Evolutionary conservation across 1,140 invertebrate genomes (phyloP).

Genomic region (Palaemon carinicauda): DNA sequence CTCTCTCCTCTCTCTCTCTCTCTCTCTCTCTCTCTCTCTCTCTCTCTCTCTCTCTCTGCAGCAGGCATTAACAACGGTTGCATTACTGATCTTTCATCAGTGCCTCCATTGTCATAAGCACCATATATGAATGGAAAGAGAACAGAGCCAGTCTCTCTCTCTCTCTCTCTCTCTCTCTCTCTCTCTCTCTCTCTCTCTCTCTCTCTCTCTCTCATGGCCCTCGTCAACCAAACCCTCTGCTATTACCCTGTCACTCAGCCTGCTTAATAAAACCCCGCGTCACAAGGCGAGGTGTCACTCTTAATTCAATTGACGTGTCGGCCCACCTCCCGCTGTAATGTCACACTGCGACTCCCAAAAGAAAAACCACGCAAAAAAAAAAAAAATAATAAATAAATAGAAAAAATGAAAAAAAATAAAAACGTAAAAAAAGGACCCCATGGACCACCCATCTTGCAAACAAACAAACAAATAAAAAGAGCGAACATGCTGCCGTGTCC

Average conservation of each 20-base stretch:
- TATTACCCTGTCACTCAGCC: conserved; percentile 20
- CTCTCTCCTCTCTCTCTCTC: neutral
- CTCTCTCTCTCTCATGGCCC: neutral
- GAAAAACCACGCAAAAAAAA: neutral
- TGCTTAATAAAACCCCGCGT: conserved; percentile 24
- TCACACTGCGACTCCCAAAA: neutral
- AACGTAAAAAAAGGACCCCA: too few species aligned
- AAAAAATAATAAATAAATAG: neutral
- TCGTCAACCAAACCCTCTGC: neutral
- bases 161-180: neutral
- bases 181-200: neutral
- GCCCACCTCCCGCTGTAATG: neutral
- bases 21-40: neutral
- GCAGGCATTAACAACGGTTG: too few species aligned
- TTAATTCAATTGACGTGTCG: conserved; percentile 34
- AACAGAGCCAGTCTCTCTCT: neutral
- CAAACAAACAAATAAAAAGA: too few species aligned
- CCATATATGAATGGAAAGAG: too few species aligned
- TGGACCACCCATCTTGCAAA: too few species aligned
- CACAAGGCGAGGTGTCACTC: conserved; percentile 13
- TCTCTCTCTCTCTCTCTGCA: too few species aligned
- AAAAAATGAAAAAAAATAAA: too few species aligned
- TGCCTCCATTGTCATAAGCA: neutral
- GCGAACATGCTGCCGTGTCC: too few species aligned
- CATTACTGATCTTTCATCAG: neutral